Evolutionary conservation across 2,888 invertebrate species (phyloP).

Genomic region (Hanleya hanleyi): DNA sequence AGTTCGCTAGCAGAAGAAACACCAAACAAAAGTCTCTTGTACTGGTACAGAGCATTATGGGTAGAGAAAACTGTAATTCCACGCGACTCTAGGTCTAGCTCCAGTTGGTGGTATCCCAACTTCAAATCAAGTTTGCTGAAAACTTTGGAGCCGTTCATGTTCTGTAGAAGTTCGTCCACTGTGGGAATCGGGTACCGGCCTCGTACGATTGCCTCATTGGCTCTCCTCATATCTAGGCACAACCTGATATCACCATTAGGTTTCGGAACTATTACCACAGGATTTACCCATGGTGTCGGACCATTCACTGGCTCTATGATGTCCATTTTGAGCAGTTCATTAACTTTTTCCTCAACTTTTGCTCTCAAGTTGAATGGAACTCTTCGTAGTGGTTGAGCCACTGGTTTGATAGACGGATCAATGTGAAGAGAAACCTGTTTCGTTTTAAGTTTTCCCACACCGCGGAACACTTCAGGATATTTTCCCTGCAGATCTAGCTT

Average conservation of each 20-base stretch:
- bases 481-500: too few species aligned
- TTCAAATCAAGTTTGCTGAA: constrained; percentile 45
- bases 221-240: constrained; percentile 47
- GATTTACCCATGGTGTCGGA: constrained; percentile 47
- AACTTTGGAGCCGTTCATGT: constrained; percentile 27
- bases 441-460: too few species aligned
- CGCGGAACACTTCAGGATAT: too few species aligned
- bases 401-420: too few species aligned
- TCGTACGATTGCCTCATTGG: constrained; percentile 43
- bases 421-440: too few species aligned
- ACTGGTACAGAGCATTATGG: constrained; percentile 43
- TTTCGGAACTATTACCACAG: constrained; percentile 32
- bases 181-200: constrained; percentile 43
- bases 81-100: constrained; percentile 46
- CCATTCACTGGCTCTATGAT: constrained; percentile 39
- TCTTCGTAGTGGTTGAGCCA: too few species aligned
- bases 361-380: constrained; percentile 36
- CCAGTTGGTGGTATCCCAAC: constrained; percentile 47
- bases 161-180: constrained; percentile 45
- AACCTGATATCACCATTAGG: constrained; percentile 41
- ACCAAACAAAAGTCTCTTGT: constrained; percentile 47
- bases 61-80: constrained; percentile 45
- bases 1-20: constrained; percentile 72
- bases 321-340: constrained; percentile 26
- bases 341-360: constrained; percentile 32